Evolutionary conservation across 2,113 vertebrate species (phyloP).

Genomic region (Heterotis niloticus): DNA sequence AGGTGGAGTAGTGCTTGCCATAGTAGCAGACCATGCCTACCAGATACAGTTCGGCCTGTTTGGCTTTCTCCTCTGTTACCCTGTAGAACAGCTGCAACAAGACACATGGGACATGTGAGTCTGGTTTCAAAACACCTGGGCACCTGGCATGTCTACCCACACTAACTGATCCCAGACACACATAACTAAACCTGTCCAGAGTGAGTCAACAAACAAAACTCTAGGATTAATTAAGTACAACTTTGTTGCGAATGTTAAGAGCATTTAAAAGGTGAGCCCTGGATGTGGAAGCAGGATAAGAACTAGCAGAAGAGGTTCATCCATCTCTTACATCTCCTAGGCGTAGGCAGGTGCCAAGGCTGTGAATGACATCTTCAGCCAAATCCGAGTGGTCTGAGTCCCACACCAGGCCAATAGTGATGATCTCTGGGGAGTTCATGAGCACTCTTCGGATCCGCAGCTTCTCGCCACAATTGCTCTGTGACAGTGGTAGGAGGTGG

Average conservation of each 20-base stretch:
- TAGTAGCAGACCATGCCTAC: constrained; percentile 99
- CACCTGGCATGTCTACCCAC: background rate
- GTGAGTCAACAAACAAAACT: background rate
- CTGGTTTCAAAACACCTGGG: no score
- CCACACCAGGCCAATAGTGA: constrained; percentile 94
- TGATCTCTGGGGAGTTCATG: constrained; percentile 92
- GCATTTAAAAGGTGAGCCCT: no score
- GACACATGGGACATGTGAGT: background rate
- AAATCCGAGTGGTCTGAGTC: constrained; percentile 92
- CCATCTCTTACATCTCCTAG: constrained; percentile 80
- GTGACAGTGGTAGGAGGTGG: constrained; percentile 36
- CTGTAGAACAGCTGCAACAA: constrained; percentile 78
- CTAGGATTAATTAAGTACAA: background rate
- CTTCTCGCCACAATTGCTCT: constrained; percentile 93
- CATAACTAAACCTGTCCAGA: background rate
- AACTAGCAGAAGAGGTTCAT: background rate
- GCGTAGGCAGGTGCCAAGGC: constrained; percentile 87
- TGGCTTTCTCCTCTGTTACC: constrained; percentile 92
- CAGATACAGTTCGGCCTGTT: constrained; percentile 87
- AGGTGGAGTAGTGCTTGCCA: constrained; percentile 94
- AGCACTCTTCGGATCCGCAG: constrained; percentile 87
- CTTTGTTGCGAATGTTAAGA: background rate
- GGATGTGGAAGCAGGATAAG: no score
- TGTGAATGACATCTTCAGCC: constrained; percentile 93
- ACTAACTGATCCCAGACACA: background rate